These are phyloP conservation scores for Ailurus styani DNA, from an alignment of 2,113 vertebrate genomes.

Conservation along the genomic window DNA sequence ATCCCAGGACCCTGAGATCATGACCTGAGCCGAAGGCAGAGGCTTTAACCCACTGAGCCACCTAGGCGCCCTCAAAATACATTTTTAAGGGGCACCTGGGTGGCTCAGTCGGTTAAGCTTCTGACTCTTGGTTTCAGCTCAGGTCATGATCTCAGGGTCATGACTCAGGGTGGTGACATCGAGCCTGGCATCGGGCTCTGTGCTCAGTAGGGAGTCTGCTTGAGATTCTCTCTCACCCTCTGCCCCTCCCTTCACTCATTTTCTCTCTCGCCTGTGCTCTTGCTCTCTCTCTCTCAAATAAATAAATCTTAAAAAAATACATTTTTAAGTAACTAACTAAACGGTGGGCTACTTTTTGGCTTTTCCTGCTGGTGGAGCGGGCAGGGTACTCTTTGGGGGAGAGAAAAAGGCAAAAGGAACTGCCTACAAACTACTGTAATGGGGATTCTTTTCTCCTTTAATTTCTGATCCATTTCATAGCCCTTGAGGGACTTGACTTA, in stretches of 20 bases:
- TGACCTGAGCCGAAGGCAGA: too few relatives aligned
- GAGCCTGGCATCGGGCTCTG: not conserved
- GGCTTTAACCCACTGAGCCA: too few relatives aligned
- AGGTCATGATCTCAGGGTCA: not conserved
- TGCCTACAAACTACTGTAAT: not conserved
- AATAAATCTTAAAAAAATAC: not conserved
- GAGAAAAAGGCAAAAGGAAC: not conserved
- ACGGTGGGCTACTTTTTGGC: not conserved
- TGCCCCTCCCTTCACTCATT: not conserved
- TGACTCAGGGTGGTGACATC: not conserved
- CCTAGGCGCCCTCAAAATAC: too few relatives aligned
- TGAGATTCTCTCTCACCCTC: too few relatives aligned
- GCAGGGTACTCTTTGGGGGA: not conserved
- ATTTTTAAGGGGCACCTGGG: not conserved
- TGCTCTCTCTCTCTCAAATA: not conserved
- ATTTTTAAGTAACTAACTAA: not conserved
- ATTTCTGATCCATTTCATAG: conserved; percentile 13
- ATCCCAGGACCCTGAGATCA: too few relatives aligned
- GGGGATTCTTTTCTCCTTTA: not conserved
- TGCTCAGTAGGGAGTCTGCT: too few relatives aligned
- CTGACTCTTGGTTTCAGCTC: not conserved
- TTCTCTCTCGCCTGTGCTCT: too few relatives aligned
- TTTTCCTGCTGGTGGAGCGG: not conserved
- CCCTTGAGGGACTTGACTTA: not conserved
- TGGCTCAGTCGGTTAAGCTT: not conserved